Evolutionary conservation across 2,113 vertebrate genomes (phyloP), one percentile per base, ranked within the genome.

Genomic region (Coreoperca whiteheadi): DNA sequence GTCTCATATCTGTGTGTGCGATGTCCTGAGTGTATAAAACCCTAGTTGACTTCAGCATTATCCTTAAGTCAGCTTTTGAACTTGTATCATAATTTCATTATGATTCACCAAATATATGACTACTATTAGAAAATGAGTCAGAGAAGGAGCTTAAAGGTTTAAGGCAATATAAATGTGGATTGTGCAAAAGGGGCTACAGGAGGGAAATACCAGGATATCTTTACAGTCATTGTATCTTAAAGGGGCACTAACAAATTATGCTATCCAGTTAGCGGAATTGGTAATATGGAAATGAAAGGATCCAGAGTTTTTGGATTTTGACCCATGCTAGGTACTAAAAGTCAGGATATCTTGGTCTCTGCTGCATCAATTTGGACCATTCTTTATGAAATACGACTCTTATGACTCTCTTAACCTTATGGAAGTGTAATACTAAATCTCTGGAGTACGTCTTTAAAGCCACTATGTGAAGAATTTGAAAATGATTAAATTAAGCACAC

Each of bases 1-100:
- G 78, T 68, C 71, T 65, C 66, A 63, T 84, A 63, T 86, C 32
- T 82, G 34, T 79, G 72, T 61, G 74, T 79, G 68, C 79, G 65
- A 7, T 50, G 39, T 65, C 18, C 32, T 67, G 61, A 63, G 64
- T 74, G 68, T 48, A 20, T 71, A 71, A 70, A 66, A 79, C 28
- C 61, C 3, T 1, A 71, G 54, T 54, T 51, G 37, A 77, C 67
- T 79, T 79, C n/a, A 43, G 32, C 69, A n/a, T 54, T 60, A 25
- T 16, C 41, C 30, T 81, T 53, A 50, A 75, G 20, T 23, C 34
- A 25, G 30, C 23, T 18, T 43, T 66, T n/a, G 3, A 23, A 23
- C 32, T 11, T 64, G 1, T 25, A 4, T 53, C 3, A 30, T 70
- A 20, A 37, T n/a, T 39, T 64, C 10, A 64, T 37, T 70, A 8